Percentiles rank a stretch among this genome's conserved stretches.
phyloP scores from a whole-genome alignment of 2,888 invertebrate genomes.

The Archaeoteleia sp. region DNA sequence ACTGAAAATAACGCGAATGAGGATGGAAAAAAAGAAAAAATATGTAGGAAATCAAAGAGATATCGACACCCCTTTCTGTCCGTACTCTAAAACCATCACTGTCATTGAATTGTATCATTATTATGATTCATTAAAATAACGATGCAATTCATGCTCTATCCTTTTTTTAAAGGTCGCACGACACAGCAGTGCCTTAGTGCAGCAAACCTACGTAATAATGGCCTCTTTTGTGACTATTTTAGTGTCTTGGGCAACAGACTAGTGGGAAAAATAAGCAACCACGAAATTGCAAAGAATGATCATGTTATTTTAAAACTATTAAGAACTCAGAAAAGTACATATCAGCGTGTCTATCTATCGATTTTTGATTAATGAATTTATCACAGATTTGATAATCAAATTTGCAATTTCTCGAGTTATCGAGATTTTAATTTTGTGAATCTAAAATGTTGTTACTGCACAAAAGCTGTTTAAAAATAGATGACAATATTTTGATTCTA shows the following conservation, averaged over 20 bases:
- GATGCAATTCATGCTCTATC: conserved; percentile 50
- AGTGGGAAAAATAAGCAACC: conserved; percentile 15
- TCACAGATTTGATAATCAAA: no score
- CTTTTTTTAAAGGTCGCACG: conserved; percentile 40
- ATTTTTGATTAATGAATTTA: no score
- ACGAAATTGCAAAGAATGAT: conserved; percentile 14
- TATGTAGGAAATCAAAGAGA: background rate
- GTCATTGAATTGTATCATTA: no score
- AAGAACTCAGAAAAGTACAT: no score
- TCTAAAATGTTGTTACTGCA: no score
- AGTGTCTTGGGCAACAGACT: conserved; percentile 19
- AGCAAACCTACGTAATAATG: conserved; percentile 46
- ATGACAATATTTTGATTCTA: no score
- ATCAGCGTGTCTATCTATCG: no score
- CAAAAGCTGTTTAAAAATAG: no score
- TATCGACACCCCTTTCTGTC: no score
- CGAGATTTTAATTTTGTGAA: no score
- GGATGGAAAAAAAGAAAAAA: conserved; percentile 7
- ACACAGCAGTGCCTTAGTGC: conserved; percentile 46
- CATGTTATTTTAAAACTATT: conserved; percentile 39
- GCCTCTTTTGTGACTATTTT: conserved; percentile 42
- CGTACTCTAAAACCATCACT: no score
- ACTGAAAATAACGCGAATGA: conserved; percentile 10
- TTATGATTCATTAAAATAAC: conserved; percentile 41
- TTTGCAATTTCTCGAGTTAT: no score